phyloP scores from a whole-genome alignment of 2,113 vertebrate species.

The Raphicerus campestris region DNA sequence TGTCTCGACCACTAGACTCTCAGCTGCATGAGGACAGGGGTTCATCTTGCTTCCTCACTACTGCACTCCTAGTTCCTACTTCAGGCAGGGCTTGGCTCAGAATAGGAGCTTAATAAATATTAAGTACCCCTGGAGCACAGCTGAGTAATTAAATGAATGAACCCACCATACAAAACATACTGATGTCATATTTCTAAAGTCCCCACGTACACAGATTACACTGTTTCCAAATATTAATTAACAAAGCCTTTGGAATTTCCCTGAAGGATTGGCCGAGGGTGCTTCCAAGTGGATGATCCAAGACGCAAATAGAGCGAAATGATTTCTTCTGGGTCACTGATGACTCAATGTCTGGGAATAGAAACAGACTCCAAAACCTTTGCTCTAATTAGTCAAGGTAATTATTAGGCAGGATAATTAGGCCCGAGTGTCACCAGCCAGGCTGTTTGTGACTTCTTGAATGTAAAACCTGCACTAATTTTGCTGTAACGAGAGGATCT shows the following conservation, averaged over 20 bases:
- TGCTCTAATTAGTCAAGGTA: slow-evolving; percentile 61
- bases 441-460: slow-evolving; percentile 31
- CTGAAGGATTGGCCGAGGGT: background rate
- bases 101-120: background rate
- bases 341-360: slow-evolving; percentile 65
- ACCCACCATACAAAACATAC: background rate
- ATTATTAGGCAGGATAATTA: slow-evolving; percentile 49
- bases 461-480: slow-evolving; percentile 11
- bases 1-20: background rate
- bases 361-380: slow-evolving; percentile 46
- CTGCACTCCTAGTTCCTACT: background rate
- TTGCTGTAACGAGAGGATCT: background rate
- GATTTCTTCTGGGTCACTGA: slow-evolving; percentile 54
- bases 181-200: slow-evolving; percentile 9
- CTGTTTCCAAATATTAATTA: slow-evolving; percentile 59
- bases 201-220: background rate
- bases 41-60: background rate
- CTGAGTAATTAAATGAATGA: slow-evolving; percentile 33
- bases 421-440: slow-evolving; percentile 27
- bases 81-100: background rate
- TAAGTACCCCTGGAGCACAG: background rate
- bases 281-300: background rate
- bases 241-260: slow-evolving; percentile 39
- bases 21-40: background rate
- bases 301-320: slow-evolving; percentile 56